A percentile compares a stretch with the other conserved stretches of the same genome.
phyloP scores from a whole-genome alignment of 2,888 invertebrate species.

The Cacoxenus indagator region DNA sequence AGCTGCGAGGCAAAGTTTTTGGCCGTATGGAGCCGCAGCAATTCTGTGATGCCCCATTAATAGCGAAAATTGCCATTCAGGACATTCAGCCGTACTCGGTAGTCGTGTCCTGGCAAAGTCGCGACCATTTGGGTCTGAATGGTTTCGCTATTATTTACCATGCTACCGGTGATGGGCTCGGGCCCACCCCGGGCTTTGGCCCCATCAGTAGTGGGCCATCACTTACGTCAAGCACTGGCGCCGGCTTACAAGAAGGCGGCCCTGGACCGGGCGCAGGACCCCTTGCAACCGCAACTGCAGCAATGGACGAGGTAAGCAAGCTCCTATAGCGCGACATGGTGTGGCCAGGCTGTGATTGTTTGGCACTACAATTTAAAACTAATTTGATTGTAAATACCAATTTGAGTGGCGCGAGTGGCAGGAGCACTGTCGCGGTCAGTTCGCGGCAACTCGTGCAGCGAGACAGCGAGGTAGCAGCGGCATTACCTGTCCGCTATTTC shows the following conservation, averaged over 20 bases:
- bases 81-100: constrained; percentile 90
- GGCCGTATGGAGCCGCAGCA: constrained; percentile 82
- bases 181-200: constrained; percentile 40
- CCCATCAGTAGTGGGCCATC: not conserved
- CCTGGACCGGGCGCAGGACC: not conserved
- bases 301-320: constrained; percentile 53
- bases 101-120: constrained; percentile 89
- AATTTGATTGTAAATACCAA: constrained; percentile 41
- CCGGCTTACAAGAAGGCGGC: not conserved
- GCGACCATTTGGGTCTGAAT: constrained; percentile 86
- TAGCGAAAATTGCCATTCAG: constrained; percentile 87
- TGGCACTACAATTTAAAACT: constrained; percentile 38
- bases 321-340: not conserved
- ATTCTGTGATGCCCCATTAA: constrained; percentile 87
- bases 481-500: too few species aligned
- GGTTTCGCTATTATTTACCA: constrained; percentile 90
- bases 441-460: too few species aligned
- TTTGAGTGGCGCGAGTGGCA: too few species aligned
- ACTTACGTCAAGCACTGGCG: constrained; percentile 22
- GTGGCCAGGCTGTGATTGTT: not conserved
- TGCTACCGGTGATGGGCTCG: constrained; percentile 74
- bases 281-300: not conserved
- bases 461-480: too few species aligned
- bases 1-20: constrained; percentile 82
- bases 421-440: too few species aligned